Base-by-base conservation (phyloP, 2,888 invertebrate genomes). In the Nomada fabriciana region DNA sequence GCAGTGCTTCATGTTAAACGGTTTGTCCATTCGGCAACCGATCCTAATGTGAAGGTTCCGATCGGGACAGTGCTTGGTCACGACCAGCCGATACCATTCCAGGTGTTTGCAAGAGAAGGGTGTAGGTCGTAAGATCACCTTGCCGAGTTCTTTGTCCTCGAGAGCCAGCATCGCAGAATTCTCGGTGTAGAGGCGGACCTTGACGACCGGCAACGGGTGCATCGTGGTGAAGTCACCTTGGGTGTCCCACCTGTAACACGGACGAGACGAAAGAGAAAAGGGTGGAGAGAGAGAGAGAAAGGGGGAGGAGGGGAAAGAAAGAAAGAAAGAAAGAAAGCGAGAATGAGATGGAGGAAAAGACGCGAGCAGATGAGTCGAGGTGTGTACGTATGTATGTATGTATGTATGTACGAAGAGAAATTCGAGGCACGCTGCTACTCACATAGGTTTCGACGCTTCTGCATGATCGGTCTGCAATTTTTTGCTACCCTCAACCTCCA, bases 401-500 rank as follows among this genome's bases (percentile, higher is more conserved):
- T 7, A 47, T 5, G 23, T 13, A 23, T 18, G 47, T 47, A 11
- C 9, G 20, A n/a, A 53, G 15, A 43, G 59, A 15, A 25, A 47
- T 10, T 57, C 52, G 52, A 25, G 67, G 23, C 9, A 0, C n/a
- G 15, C n/a, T n/a, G 1, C 15, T 74, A 95, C 96, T 96, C 94
- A 97, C 98, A 98, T 98, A 70, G 99, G 99, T 94, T 99, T 99
- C 2, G 99, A 98, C 36, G 99, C 99, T 95, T 99, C 99, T 0
- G 99, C 99, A 94, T 99, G 99, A 94, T 99, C 99, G 2, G 99
- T 99, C 95, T 99, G 99, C 82, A 99, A 95, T 94, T 99, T 99
- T 93, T 99, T 99, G 61, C 99, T 99, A 83, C 98, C 99, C 94
- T 99, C 99, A 53, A 99, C 99, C 95, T 99, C 99, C 99, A 99